These are phyloP conservation scores for Meloidogyne chitwoodi DNA, from an alignment of 1,140 invertebrate genomes.

Conservation along the genomic window DNA sequence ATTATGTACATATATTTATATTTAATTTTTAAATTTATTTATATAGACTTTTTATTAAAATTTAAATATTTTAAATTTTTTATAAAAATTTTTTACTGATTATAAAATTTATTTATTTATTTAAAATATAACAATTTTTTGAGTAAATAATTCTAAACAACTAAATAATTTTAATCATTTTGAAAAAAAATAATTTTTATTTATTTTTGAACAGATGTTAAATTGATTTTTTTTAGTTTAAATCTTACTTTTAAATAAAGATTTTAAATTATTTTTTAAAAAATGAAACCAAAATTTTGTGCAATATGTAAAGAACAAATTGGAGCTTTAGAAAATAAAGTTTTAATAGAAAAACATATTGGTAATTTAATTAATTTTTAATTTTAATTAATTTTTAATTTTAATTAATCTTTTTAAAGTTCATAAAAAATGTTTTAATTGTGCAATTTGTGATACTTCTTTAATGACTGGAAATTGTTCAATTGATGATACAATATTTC, in stretches of 20 bases:
- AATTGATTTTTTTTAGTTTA: too few species aligned
- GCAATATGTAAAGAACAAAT: slow-evolving; percentile 8
- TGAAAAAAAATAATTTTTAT: too few species aligned
- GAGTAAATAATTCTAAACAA: too few species aligned
- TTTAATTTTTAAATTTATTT: too few species aligned
- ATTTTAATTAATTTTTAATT: not conserved
- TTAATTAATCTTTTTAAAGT: not conserved
- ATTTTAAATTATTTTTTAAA: not conserved
- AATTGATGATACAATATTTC: not conserved
- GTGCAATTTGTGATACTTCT: not conserved
- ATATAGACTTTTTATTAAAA: too few species aligned
- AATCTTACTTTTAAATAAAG: not conserved
- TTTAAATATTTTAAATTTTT: too few species aligned
- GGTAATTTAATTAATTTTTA: not conserved
- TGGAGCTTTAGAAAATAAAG: not conserved
- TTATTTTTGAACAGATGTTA: too few species aligned
- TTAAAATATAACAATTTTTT: too few species aligned
- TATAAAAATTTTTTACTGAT: too few species aligned
- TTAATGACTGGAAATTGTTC: slow-evolving; percentile 1
- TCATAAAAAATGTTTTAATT: slow-evolving; percentile 5
- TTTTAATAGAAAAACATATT: not conserved
- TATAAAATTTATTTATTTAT: too few species aligned
- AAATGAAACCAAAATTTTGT: slow-evolving; percentile 9
- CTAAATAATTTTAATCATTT: too few species aligned
- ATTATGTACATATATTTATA: too few species aligned